phyloP scores from a whole-genome alignment of 2,113 vertebrate genomes.

The Marmota flaviventris region DNA sequence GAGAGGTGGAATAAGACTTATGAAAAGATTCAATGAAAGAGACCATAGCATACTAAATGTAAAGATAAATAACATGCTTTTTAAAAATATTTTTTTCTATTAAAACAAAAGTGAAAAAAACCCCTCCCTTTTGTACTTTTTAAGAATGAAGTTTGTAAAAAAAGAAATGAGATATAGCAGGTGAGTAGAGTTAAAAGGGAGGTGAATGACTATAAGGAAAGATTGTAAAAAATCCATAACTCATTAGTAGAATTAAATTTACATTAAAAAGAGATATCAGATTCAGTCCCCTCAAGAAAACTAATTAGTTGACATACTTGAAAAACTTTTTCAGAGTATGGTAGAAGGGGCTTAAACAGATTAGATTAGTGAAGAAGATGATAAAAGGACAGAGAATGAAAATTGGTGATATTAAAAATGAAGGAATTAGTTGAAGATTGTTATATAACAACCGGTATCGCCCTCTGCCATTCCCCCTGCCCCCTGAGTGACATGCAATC shows the following conservation, averaged over 20 bases:
- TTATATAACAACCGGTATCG: not conserved
- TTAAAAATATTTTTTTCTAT: not conserved
- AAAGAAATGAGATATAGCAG: not conserved
- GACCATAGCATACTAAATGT: not conserved
- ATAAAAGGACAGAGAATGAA: conserved; percentile 20
- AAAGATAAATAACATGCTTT: not conserved
- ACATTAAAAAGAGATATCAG: conserved; percentile 43
- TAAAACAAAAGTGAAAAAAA: not conserved
- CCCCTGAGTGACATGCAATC: not conserved
- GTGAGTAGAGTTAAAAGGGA: not conserved
- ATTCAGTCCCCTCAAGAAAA: not conserved
- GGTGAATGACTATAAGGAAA: not conserved
- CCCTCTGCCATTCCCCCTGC: not conserved
- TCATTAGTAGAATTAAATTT: conserved; percentile 23
- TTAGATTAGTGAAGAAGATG: not conserved
- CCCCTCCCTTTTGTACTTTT: not conserved
- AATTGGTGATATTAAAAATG: not conserved
- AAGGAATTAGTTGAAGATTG: not conserved
- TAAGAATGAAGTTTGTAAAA: not conserved
- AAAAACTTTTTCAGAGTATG: conserved; percentile 32
- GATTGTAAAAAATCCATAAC: not conserved
- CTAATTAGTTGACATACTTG: not conserved
- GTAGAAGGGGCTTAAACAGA: not conserved
- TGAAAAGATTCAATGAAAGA: conserved; percentile 35
- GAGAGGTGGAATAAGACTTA: not conserved